A percentile compares a stretch with the other conserved stretches of the same genome.
These are phyloP conservation scores for Chionoecetes opilio DNA, from an alignment of 1,140 invertebrate genomes.

Conservation along the genomic window DNA sequence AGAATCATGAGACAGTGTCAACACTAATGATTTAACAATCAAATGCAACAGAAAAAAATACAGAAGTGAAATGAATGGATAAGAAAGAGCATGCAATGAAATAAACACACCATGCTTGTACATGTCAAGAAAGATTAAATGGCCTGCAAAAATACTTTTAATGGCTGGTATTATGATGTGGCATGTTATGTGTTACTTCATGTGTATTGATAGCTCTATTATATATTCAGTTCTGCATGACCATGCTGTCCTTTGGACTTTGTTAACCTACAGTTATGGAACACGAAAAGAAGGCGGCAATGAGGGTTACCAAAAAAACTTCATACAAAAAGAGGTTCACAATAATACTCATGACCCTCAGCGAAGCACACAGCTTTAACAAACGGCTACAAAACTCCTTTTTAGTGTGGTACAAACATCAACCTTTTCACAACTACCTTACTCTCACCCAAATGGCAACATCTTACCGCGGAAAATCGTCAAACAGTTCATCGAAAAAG, in stretches of 20 bases:
- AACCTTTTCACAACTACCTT: background rate
- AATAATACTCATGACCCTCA: background rate
- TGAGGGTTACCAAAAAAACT: background rate
- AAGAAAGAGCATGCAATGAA: background rate
- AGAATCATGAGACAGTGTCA: too few relatives aligned
- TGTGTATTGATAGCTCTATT: too few relatives aligned
- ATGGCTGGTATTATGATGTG: background rate
- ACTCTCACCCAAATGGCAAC: background rate
- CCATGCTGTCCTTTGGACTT: too few relatives aligned
- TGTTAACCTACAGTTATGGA: too few relatives aligned
- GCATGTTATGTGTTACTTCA: background rate
- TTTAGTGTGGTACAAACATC: background rate
- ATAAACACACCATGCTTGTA: background rate
- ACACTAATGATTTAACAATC: too few relatives aligned
- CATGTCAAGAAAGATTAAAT: background rate
- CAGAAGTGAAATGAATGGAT: background rate
- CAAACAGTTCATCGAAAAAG: slow-evolving; percentile 81
- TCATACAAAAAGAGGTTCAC: background rate
- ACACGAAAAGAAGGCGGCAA: too few relatives aligned
- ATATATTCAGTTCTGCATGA: too few relatives aligned
- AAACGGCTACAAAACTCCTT: background rate
- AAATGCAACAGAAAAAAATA: too few relatives aligned
- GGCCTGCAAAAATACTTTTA: background rate
- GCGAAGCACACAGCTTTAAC: background rate
- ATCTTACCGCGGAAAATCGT: slow-evolving; percentile 82